Conservation (phyloP, 1,140 invertebrate species). For the Trissolcus basalis region DNA sequence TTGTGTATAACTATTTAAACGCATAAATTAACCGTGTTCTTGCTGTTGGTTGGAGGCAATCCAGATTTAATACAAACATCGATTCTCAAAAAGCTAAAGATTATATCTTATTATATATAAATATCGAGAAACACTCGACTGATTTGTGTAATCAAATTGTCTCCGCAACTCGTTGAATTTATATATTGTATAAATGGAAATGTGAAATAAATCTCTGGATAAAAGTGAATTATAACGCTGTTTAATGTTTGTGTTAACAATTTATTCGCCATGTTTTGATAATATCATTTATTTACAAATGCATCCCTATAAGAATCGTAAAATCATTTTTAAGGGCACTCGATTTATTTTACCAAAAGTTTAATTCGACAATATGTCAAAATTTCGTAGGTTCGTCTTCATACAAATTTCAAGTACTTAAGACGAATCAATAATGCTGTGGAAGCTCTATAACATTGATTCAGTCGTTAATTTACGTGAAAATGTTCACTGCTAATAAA, state of each 20-base stretch:
- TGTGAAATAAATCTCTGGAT: conserved; percentile 69
- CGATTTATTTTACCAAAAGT: too few relatives aligned
- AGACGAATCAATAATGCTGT: conserved; percentile 69
- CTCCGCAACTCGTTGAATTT: conserved; percentile 67
- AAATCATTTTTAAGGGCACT: too few relatives aligned
- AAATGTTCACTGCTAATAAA: too few relatives aligned
- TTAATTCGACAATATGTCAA: too few relatives aligned
- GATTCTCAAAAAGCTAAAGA: conserved; percentile 22
- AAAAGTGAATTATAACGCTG: conserved; percentile 48
- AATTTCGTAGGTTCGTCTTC: too few relatives aligned
- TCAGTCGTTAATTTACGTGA: background rate
- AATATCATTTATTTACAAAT: background rate
- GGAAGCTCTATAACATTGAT: conserved; percentile 81
- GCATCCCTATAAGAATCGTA: too few relatives aligned
- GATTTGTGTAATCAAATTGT: conserved; percentile 47
- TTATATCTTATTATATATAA: conserved; percentile 59
- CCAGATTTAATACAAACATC: conserved; percentile 25
- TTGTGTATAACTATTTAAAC: conserved; percentile 63
- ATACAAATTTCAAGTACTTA: too few relatives aligned
- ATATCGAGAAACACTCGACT: conserved; percentile 25
- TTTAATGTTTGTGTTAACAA: background rate
- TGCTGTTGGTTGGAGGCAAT: conserved; percentile 50
- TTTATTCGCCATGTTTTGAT: background rate
- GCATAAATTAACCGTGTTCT: conserved; percentile 53
- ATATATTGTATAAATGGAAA: conserved; percentile 72